Conservation (phyloP, 2,888 invertebrate genomes). For the Drosophila hamatofila region DNA sequence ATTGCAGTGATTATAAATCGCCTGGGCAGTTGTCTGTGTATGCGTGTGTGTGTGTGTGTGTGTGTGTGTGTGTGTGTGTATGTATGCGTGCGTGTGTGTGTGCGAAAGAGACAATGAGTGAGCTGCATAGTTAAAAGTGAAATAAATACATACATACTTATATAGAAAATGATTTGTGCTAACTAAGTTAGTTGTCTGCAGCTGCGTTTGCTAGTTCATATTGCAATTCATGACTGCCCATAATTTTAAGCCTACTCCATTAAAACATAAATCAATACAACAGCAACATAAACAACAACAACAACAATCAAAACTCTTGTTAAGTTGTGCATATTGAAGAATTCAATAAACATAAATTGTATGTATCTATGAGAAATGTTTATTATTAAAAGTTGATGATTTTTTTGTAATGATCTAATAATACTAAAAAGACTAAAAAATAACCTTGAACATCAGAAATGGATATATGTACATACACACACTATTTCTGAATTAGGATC, state of each 20-base stretch:
- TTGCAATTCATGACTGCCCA: constrained; percentile 38
- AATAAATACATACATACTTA: constrained; percentile 25
- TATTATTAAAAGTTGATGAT: no score
- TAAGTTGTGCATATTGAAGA: constrained; percentile 27
- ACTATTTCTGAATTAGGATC: no score
- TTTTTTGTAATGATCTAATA: no score
- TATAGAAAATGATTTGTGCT: constrained; percentile 47
- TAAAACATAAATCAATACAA: constrained; percentile 14
- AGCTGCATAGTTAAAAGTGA: constrained; percentile 49
- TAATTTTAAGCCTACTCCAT: constrained; percentile 31
- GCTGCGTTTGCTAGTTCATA: constrained; percentile 35
- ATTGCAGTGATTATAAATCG: constrained; percentile 44
- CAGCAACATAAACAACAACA: neutral
- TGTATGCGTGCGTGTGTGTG: constrained; percentile 3
- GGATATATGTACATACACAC: no score
- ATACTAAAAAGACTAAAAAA: no score
- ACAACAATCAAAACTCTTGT: constrained; percentile 13
- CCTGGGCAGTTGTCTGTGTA: constrained; percentile 8
- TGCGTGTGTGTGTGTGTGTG: neutral
- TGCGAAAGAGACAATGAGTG: constrained; percentile 47
- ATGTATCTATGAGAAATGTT: constrained; percentile 15
- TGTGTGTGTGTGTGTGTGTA: neutral
- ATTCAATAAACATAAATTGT: constrained; percentile 38
- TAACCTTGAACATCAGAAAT: no score
- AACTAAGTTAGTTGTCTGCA: constrained; percentile 44